A percentile compares a stretch with the other conserved stretches of the same genome.
phyloP scores from a whole-genome alignment of 2,797 vertebrate genomes.

The Hippoglossus hippoglossus region DNA sequence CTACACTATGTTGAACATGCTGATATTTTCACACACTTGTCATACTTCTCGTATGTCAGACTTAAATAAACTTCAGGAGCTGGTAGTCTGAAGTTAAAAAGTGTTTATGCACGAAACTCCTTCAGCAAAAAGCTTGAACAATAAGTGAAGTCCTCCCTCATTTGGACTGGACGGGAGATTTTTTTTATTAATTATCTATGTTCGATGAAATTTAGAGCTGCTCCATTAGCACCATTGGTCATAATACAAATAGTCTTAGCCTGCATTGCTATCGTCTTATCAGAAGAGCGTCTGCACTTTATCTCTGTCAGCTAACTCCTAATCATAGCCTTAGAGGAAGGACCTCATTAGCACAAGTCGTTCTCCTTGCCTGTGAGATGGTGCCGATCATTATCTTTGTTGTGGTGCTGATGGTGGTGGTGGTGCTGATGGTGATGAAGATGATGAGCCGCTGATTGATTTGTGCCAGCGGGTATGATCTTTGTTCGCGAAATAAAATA shows the following conservation, averaged over 20 bases:
- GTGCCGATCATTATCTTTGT: conserved; percentile 66
- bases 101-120: conserved; percentile 19
- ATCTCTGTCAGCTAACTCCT: conserved; percentile 57
- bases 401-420: conserved; percentile 41
- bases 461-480: conserved; percentile 70
- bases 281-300: conserved; percentile 47
- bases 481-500: conserved; percentile 75
- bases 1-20: not conserved
- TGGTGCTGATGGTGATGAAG: conserved; percentile 55
- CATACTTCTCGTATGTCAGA: conserved; percentile 6
- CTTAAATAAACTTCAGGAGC: not conserved
- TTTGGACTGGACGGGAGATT: conserved; percentile 13
- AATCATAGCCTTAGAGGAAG: conserved; percentile 63
- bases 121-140: conserved; percentile 29
- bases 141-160: conserved; percentile 5
- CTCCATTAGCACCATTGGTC: conserved; percentile 36
- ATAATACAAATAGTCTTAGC: conserved; percentile 32
- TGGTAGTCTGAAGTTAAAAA: conserved; percentile 2
- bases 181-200: conserved; percentile 23
- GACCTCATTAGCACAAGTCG: conserved; percentile 64
- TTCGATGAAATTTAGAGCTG: conserved; percentile 27
- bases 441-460: conserved; percentile 78
- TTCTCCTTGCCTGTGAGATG: conserved; percentile 52
- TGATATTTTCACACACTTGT: conserved; percentile 15
- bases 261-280: conserved; percentile 57